A percentile compares a stretch with the other conserved stretches of the same genome.
Evolutionary conservation across 1,140 invertebrate species (phyloP).

Genomic region (Ladona fulva): DNA sequence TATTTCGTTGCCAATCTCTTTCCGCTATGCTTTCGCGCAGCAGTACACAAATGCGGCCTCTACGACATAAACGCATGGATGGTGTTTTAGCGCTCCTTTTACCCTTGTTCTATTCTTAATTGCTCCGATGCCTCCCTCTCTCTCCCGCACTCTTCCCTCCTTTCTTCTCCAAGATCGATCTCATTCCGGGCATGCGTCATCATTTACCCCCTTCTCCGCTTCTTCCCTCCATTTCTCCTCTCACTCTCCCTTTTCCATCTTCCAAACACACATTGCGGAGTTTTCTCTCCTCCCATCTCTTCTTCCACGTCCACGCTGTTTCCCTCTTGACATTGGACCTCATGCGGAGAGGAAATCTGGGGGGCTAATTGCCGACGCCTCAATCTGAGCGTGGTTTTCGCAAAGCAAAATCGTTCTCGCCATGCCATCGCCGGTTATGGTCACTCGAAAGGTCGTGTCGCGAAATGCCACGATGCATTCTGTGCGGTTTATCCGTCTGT

Average conservation of each 20-base stretch:
- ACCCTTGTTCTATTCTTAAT: not conserved
- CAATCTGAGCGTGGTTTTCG: too few relatives aligned
- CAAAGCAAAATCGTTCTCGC: too few relatives aligned
- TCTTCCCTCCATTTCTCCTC: not conserved
- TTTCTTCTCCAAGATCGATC: constrained; percentile 9
- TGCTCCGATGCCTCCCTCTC: not conserved
- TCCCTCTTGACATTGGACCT: not conserved
- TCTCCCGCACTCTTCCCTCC: not conserved
- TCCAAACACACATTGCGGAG: too few relatives aligned
- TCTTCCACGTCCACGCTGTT: not conserved
- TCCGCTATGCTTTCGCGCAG: too few relatives aligned
- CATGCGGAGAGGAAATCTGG: not conserved
- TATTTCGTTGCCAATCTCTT: too few relatives aligned
- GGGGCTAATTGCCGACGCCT: not conserved
- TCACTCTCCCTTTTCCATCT: not conserved
- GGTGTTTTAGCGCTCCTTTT: not conserved
- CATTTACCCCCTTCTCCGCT: not conserved
- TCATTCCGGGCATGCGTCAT: constrained; percentile 2
- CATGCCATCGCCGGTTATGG: too few relatives aligned
- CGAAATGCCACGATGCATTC: too few relatives aligned
- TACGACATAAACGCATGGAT: too few relatives aligned
- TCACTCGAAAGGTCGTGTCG: too few relatives aligned
- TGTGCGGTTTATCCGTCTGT: too few relatives aligned
- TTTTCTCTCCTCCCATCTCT: not conserved
- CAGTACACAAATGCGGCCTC: too few relatives aligned